Conservation (phyloP, 2,888 invertebrate genomes). For the Drosophila lutescens region DNA sequence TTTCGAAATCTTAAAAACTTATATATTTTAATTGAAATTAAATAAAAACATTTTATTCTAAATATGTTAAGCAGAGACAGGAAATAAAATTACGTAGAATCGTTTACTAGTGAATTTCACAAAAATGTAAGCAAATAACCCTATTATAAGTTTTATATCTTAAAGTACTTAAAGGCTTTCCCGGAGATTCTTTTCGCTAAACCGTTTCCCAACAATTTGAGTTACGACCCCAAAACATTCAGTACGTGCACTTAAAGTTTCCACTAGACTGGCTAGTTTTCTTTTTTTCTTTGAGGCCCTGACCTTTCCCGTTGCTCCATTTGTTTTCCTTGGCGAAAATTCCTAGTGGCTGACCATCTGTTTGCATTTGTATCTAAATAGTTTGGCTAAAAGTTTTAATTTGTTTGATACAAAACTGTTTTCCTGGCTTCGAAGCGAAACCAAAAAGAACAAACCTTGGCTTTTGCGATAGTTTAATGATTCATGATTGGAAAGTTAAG, state of each 20-base stretch:
- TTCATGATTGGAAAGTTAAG: slow-evolving; percentile 63
- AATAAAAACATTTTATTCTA: no score
- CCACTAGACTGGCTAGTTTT: slow-evolving; percentile 11
- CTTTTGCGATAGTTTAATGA: slow-evolving; percentile 59
- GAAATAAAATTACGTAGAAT: no score
- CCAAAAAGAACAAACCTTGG: slow-evolving; percentile 7
- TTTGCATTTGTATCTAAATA: slow-evolving; percentile 60
- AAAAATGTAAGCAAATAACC: not conserved
- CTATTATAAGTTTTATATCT: not conserved
- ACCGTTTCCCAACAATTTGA: slow-evolving; percentile 20
- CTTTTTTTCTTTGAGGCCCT: slow-evolving; percentile 2
- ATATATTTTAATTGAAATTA: no score
- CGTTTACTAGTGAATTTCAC: no score
- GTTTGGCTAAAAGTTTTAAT: slow-evolving; percentile 59
- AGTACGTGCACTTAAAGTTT: slow-evolving; percentile 37
- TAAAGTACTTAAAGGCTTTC: not conserved
- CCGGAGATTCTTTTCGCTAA: not conserved
- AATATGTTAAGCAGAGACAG: no score
- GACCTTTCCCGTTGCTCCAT: slow-evolving; percentile 6
- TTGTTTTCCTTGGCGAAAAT: slow-evolving; percentile 15
- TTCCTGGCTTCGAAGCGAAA: slow-evolving; percentile 1
- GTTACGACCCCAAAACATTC: slow-evolving; percentile 14
- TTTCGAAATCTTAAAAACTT: no score
- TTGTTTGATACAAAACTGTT: slow-evolving; percentile 48
- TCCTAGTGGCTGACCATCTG: slow-evolving; percentile 36